Evolutionary conservation across 1,140 invertebrate genomes (phyloP).

Genomic region (Calosoma granatense): DNA sequence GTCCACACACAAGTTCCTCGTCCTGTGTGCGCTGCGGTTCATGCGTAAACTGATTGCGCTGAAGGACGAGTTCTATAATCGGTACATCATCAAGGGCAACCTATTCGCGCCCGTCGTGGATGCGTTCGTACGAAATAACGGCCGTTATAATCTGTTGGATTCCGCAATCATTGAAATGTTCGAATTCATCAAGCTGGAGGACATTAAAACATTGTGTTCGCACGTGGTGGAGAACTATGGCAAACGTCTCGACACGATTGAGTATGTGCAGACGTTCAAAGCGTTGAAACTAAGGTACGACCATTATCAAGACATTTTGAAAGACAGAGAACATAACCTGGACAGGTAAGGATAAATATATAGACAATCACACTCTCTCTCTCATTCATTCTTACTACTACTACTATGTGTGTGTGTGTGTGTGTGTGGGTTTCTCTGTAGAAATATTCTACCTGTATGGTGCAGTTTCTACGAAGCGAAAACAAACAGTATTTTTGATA

Average conservation of each 20-base stretch:
- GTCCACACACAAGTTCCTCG: constrained; percentile 95
- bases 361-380: no score
- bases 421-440: constrained; percentile 1
- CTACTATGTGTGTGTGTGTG: no score
- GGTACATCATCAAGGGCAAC: constrained; percentile 90
- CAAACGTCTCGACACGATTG: constrained; percentile 83
- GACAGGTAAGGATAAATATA: constrained; percentile 57
- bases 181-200: constrained; percentile 96
- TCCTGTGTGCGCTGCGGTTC: constrained; percentile 90
- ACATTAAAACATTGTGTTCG: constrained; percentile 88
- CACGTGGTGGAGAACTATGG: constrained; percentile 94
- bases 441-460: background rate
- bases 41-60: constrained; percentile 94
- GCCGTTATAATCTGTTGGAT: constrained; percentile 93
- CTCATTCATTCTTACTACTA: background rate
- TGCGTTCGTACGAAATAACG: constrained; percentile 92
- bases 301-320: constrained; percentile 85
- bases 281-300: constrained; percentile 84
- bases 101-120: constrained; percentile 93
- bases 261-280: constrained; percentile 97
- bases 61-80: constrained; percentile 98
- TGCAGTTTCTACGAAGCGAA: no score
- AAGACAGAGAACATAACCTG: constrained; percentile 68
- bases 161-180: constrained; percentile 99
- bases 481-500: no score